These are phyloP conservation scores for Cheilosia urbana DNA, from an alignment of 2,888 invertebrate genomes.

Conservation along the genomic window DNA sequence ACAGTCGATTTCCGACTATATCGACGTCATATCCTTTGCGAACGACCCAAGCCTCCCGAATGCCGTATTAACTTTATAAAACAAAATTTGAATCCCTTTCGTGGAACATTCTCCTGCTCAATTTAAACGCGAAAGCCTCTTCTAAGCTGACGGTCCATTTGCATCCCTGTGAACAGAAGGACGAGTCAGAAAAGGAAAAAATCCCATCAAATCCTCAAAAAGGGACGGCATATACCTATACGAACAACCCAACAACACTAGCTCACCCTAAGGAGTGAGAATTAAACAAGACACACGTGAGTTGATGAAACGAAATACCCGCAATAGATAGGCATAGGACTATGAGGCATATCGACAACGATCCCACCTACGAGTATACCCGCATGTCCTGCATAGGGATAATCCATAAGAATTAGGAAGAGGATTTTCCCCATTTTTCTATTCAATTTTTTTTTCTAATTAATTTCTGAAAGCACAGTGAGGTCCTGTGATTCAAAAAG, in stretches of 20 bases:
- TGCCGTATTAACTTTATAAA: constrained; percentile 45
- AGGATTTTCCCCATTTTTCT: constrained; percentile 21
- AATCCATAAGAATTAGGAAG: constrained; percentile 54
- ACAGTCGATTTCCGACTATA: background rate
- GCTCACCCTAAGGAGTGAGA: constrained; percentile 3
- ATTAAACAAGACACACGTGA: constrained; percentile 42
- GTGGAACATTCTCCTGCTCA: background rate
- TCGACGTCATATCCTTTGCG: too few relatives aligned
- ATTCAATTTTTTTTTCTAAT: constrained; percentile 3
- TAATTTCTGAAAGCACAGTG: constrained; percentile 19
- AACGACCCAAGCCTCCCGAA: background rate
- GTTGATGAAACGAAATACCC: constrained; percentile 43
- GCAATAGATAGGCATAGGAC: constrained; percentile 25
- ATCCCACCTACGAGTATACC: constrained; percentile 19
- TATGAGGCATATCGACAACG: constrained; percentile 29
- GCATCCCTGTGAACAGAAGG: constrained; percentile 16
- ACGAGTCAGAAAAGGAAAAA: constrained; percentile 9
- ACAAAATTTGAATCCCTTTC: constrained; percentile 49
- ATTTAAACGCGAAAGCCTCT: constrained; percentile 29
- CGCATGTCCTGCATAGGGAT: constrained; percentile 47
- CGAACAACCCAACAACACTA: constrained; percentile 10
- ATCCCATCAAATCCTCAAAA: constrained; percentile 57
- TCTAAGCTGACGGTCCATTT: constrained; percentile 40
- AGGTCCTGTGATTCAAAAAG: constrained; percentile 59
- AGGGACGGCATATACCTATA: background rate